Evolutionary conservation across 2,113 vertebrate species (phyloP).

Genomic region (Eurypyga helias): DNA sequence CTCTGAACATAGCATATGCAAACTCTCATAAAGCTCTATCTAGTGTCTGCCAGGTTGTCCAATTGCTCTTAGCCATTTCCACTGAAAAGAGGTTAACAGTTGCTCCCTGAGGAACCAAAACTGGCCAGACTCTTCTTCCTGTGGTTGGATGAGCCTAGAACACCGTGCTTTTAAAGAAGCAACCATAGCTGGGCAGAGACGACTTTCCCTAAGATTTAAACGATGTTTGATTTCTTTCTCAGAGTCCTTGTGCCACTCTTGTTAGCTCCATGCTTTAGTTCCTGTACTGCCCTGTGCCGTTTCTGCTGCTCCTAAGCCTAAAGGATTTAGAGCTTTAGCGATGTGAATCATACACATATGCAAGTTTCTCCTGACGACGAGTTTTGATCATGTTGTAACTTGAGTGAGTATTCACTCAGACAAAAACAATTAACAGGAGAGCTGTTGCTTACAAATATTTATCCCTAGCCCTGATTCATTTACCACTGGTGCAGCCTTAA

Average conservation of each 20-base stretch:
- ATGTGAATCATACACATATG: constrained; percentile 29
- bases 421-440: constrained; percentile 44
- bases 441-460: constrained; percentile 25
- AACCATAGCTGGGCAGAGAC: background rate
- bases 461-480: constrained; percentile 20
- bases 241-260: background rate
- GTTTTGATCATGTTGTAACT: constrained; percentile 33
- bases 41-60: background rate
- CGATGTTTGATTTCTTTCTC: background rate
- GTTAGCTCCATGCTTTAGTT: background rate
- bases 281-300: background rate
- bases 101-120: background rate
- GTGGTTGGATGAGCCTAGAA: background rate
- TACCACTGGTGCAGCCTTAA: constrained; percentile 7
- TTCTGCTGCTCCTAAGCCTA: background rate
- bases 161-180: background rate
- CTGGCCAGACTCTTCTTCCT: background rate
- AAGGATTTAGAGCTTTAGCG: constrained; percentile 38
- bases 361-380: background rate
- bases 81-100: background rate
- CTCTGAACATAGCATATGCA: background rate
- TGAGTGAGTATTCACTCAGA: constrained; percentile 17
- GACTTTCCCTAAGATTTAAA: background rate
- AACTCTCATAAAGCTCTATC: background rate
- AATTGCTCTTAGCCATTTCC: background rate